Base-by-base conservation (phyloP, 1,140 invertebrate genomes). In the Spodoptera litura region DNA sequence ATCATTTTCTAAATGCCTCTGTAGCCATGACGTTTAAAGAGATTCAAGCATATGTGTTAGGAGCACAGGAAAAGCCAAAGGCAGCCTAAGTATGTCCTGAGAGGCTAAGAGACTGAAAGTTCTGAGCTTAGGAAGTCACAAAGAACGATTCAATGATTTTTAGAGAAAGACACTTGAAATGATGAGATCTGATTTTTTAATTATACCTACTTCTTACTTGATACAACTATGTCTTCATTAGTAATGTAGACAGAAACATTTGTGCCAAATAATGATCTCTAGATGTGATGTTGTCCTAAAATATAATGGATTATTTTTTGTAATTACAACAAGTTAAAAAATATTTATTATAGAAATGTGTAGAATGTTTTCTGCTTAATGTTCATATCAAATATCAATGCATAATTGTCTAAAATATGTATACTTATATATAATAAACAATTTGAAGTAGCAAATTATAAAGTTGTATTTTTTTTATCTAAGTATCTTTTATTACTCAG, bases 61-160 rank as follows among this genome's bases (percentile, higher is more conserved):
- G 27, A 11, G 49, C 61, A 25, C 49, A 70, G 12, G 13, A 31
- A 52, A 53, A 70, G 2, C 49, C 49, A 70, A 52, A n/a, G 20
- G 64, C 20, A 53, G 25, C 27, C 49, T n/a, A 27, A 10, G 2
- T 20, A 66, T 15, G 35, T 25, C 52, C 66, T 70, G 25, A 70
- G 66, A 70, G 66, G 66, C 66, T 25, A 70, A 70, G 66, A 70
- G 66, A 70, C 66, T 70, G 66, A 70, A 52, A 31, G 20, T 31
- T 70, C 49, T 31, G 66, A 70, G 66, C 66, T 70, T 70, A 70
- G 44, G 3, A 70, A 70, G 49, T 49, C 38, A 44, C 38, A 44
- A 44, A 53, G 11, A 70, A 49, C 8, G 27, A n/a, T 62, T 3
- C 15, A 64, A 49, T 66, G 20, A 49, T 51, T 51, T 27, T 27